These are phyloP conservation scores for Mantis religiosa DNA, from an alignment of 2,888 invertebrate species.

Conservation along the genomic window DNA sequence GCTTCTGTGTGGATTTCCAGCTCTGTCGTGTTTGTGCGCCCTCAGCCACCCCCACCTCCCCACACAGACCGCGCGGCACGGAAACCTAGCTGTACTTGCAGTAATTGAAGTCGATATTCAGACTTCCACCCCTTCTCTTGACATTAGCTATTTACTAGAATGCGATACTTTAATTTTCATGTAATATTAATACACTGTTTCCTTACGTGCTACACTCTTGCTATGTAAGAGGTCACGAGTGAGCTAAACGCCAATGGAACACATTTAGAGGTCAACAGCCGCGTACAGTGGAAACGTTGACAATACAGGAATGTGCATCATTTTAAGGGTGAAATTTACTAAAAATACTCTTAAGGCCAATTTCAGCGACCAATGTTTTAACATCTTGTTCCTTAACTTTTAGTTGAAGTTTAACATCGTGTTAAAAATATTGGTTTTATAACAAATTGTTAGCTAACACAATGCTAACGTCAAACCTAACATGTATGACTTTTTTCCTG, in stretches of 20 bases:
- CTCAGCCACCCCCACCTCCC: too few relatives aligned
- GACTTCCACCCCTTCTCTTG: neutral
- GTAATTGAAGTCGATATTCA: neutral
- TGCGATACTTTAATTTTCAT: neutral
- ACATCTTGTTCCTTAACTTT: too few relatives aligned
- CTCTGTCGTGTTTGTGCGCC: neutral
- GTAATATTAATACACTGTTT: neutral
- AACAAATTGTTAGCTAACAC: too few relatives aligned
- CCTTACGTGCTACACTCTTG: neutral
- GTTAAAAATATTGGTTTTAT: too few relatives aligned
- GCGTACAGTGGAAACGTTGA: neutral
- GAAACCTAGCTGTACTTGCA: neutral
- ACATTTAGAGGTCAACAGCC: neutral
- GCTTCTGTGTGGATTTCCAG: neutral
- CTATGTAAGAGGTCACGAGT: neutral
- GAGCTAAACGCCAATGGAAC: neutral
- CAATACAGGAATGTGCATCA: too few relatives aligned
- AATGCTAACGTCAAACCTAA: too few relatives aligned
- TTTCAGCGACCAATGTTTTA: too few relatives aligned
- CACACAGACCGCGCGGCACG: neutral
- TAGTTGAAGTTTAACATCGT: too few relatives aligned
- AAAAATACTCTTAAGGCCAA: too few relatives aligned
- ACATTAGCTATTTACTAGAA: neutral
- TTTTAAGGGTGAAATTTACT: too few relatives aligned
- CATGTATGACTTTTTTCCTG: too few relatives aligned